Conservation (phyloP, 1,140 invertebrate species). For the Drosophila micromelanica region DNA sequence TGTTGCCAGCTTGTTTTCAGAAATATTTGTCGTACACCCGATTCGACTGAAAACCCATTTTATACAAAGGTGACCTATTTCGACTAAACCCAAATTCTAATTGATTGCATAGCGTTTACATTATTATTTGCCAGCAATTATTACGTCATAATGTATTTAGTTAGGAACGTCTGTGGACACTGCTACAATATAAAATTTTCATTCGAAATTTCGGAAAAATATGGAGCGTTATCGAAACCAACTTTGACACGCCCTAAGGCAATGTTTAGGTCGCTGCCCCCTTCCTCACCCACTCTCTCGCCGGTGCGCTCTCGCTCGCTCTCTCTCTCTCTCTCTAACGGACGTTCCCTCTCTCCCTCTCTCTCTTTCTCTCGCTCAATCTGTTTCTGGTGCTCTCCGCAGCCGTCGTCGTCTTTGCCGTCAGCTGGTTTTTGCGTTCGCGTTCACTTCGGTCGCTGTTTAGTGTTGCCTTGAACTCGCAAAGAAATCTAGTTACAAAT, state of each 20-base stretch:
- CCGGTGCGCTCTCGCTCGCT: constrained; percentile 6
- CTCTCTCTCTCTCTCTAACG: too few relatives aligned
- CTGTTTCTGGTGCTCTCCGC: constrained; percentile 27
- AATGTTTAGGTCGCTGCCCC: background rate
- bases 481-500: constrained; percentile 38
- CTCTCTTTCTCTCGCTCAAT: constrained; percentile 27
- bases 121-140: constrained; percentile 13
- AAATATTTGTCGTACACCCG: background rate
- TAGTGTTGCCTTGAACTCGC: constrained; percentile 62
- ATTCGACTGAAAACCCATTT: background rate
- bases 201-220: constrained; percentile 17
- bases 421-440: constrained; percentile 71
- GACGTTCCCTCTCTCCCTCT: too few relatives aligned
- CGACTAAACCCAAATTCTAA: background rate
- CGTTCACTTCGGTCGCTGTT: constrained; percentile 59
- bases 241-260: constrained; percentile 13
- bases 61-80: background rate
- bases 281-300: background rate
- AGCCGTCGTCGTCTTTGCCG: constrained; percentile 8
- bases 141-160: constrained; percentile 21
- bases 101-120: background rate
- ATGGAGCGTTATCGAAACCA: constrained; percentile 20
- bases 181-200: constrained; percentile 6
- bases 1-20: constrained; percentile 26
- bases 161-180: constrained; percentile 5